A percentile compares a stretch with the other conserved stretches of the same genome.
Conservation (phyloP, 2,888 invertebrate genomes). For the Drosophila algonquin region DNA sequence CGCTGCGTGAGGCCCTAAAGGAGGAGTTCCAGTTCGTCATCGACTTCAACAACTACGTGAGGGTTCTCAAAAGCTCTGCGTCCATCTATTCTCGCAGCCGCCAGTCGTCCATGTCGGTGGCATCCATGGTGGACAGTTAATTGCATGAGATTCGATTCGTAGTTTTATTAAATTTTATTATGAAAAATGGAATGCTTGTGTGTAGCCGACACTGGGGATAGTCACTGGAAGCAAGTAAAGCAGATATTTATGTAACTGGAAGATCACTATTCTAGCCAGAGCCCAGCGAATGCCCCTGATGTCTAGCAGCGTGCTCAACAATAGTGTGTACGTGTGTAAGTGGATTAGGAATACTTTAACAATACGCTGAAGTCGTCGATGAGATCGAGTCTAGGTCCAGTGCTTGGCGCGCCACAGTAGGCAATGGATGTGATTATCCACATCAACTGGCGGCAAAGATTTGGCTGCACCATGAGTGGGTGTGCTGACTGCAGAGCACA, state of each 20-base stretch:
- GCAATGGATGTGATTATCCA: conserved; percentile 83
- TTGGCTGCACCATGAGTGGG: conserved; percentile 72
- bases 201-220: conserved; percentile 9
- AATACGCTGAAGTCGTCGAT: conserved; percentile 33
- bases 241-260: neutral
- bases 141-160: conserved; percentile 27
- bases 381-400: conserved; percentile 80
- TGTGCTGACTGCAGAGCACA: conserved; percentile 54
- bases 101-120: conserved; percentile 80
- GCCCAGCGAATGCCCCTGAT: neutral
- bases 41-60: conserved; percentile 88
- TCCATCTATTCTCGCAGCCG: conserved; percentile 82
- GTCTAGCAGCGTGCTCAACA: conserved; percentile 31
- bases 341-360: conserved; percentile 52
- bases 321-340: conserved; percentile 22
- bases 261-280: neutral
- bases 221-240: neutral
- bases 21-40: conserved; percentile 90
- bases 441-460: conserved; percentile 69
- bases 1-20: conserved; percentile 87
- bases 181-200: conserved; percentile 49
- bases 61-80: conserved; percentile 86
- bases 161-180: conserved; percentile 47
- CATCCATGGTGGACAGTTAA: conserved; percentile 55
- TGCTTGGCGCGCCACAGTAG: conserved; percentile 82